These are phyloP conservation scores for Caracal caracal DNA, from an alignment of 2,113 vertebrate genomes.

Conservation along the genomic window DNA sequence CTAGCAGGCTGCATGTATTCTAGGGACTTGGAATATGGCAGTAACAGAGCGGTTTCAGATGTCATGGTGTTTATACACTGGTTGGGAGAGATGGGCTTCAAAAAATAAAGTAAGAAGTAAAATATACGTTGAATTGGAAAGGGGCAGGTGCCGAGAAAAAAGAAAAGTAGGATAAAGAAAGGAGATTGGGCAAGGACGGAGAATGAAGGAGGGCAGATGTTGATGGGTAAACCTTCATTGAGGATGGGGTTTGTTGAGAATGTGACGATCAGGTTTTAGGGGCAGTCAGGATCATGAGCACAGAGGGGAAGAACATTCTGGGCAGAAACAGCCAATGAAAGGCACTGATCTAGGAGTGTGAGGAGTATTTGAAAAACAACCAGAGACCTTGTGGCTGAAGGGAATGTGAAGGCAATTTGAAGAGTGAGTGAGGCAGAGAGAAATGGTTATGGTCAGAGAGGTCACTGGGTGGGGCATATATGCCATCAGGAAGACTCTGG, in stretches of 20 bases:
- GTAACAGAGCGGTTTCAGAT: background rate
- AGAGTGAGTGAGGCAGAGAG: background rate
- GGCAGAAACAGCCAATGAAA: background rate
- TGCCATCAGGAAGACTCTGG: background rate
- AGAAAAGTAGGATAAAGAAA: background rate
- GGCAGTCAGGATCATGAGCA: background rate
- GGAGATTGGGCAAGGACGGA: background rate
- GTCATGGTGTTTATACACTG: background rate
- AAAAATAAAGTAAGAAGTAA: background rate
- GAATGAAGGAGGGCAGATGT: too few relatives aligned
- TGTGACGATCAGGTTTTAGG: background rate
- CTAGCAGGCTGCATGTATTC: background rate
- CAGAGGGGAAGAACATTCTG: background rate
- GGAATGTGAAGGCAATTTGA: background rate
- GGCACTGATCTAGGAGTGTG: background rate
- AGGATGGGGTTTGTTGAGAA: background rate
- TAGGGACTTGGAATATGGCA: background rate
- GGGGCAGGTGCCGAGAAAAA: background rate
- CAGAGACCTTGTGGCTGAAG: background rate
- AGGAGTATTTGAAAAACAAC: background rate
- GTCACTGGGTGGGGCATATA: background rate
- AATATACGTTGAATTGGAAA: background rate
- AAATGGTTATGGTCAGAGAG: background rate
- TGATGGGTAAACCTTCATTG: too few relatives aligned
- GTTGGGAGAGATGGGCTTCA: background rate